Conservation (phyloP, 1,140 invertebrate genomes). For the Physella acuta region DNA sequence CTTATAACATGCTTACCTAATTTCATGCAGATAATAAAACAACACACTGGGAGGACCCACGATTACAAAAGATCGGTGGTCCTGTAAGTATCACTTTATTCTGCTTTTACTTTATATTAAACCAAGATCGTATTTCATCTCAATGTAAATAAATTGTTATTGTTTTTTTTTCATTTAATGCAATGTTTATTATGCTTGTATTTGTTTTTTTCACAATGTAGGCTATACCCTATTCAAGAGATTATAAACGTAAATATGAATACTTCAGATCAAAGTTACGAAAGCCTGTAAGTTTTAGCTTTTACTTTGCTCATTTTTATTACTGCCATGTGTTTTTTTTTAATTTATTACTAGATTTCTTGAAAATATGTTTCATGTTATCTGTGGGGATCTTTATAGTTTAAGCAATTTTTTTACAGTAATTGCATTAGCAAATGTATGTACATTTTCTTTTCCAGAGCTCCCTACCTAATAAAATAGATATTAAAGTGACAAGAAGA, state of each 20-base stretch:
- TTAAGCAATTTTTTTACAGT: no score
- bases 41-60: slow-evolving; percentile 98
- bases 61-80: slow-evolving; percentile 94
- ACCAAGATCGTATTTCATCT: no score
- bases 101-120: no score
- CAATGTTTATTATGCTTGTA: no score
- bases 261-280: slow-evolving; percentile 93
- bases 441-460: slow-evolving; percentile 68
- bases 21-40: slow-evolving; percentile 78
- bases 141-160: no score
- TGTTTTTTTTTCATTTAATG: no score
- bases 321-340: no score
- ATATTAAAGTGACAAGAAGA: slow-evolving; percentile 86
- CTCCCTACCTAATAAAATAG: slow-evolving; percentile 96
- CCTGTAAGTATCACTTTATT: slow-evolving; percentile 71
- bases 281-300: slow-evolving; percentile 88
- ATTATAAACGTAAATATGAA: slow-evolving; percentile 98
- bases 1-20: slow-evolving; percentile 21
- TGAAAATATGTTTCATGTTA: no score
- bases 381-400: no score
- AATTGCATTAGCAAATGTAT: no score
- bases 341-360: no score
- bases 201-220: no score
- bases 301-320: not conserved
- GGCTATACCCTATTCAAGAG: slow-evolving; percentile 94